Base-by-base conservation (phyloP, 92 coral and sea anemone species). In the Epizoanthus ramosus region DNA sequence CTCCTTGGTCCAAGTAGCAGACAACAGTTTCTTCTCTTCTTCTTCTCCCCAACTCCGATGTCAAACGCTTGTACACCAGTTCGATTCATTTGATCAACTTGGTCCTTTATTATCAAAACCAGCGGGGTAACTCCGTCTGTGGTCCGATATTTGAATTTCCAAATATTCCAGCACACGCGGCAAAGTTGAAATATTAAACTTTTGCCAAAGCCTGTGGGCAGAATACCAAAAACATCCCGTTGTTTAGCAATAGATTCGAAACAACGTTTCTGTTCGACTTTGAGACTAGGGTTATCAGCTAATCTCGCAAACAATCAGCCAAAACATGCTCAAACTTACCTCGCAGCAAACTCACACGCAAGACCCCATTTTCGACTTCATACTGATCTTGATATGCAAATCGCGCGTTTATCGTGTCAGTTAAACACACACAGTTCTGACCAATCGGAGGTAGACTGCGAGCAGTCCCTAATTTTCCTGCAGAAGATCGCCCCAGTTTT, bases 41-140 rank as follows among this genome's bases (percentile, higher is more conserved):
- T 28, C 31, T 28, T 81, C 22, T 63, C 57, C 71, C 70, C 79
- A 66, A n/a, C 23, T 47, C 85, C 85, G 13, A 52, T 66, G 75
- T 74, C 73, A 23, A 41, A 68, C 28, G 85, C 85, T 65, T 45
- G 63, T 58, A 66, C 22, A 7, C 85, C 77, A 35, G 58, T 43
- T 24, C 13, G 45, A 15, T 18, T 83, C 70, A 71, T 31, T 68
- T 83, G 79, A 19, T 83, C 86, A 3, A 71, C 86, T 39, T 83
- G 86, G 56, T 71, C 80, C 57, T 83, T 83, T 79, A 83, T 71
- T 53, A 83, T 83, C 4, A 57, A 69, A 43, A 68, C 25, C 19
- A 79, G 33, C 81, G 8, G 15, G 23, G 57, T 24, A 23, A 75
- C 56, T 0, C 31, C 5, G 14, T 28, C 72, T 67, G 72, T 67